A percentile compares a stretch with the other conserved stretches of the same genome.
Evolutionary conservation across 2,888 invertebrate species (phyloP).

Genomic region (Dioctria rufipes): DNA sequence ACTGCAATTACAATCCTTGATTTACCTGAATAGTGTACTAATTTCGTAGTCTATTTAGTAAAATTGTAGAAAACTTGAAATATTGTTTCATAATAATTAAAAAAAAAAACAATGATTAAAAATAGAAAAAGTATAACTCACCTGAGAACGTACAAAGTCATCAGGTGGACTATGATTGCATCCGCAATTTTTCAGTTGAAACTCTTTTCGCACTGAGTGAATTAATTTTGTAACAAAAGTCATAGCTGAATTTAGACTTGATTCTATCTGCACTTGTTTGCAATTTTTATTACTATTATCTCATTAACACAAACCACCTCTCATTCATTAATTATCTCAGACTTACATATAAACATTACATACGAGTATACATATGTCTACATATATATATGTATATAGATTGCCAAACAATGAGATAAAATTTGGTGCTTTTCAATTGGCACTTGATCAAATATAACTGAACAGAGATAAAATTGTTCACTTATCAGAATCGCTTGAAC

Average conservation of each 20-base stretch:
- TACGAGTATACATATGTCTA: too few species aligned
- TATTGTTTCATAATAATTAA: too few species aligned
- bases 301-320: background rate
- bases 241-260: conserved; percentile 60
- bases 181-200: conserved; percentile 66
- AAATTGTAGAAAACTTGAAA: too few species aligned
- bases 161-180: conserved; percentile 66
- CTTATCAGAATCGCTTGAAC: too few species aligned
- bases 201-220: conserved; percentile 68
- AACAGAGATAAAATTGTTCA: too few species aligned
- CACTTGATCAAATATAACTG: too few species aligned
- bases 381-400: too few species aligned
- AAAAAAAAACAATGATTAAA: background rate
- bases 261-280: background rate
- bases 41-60: too few species aligned
- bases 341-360: background rate
- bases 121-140: conserved; percentile 57
- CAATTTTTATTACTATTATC: background rate
- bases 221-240: conserved; percentile 64
- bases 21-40: too few species aligned
- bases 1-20: too few species aligned
- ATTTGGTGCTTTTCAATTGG: too few species aligned
- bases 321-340: background rate
- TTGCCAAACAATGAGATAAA: too few species aligned
- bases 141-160: conserved; percentile 69